Conservation (phyloP, 1,140 invertebrate species). For the Anastrepha ludens region DNA sequence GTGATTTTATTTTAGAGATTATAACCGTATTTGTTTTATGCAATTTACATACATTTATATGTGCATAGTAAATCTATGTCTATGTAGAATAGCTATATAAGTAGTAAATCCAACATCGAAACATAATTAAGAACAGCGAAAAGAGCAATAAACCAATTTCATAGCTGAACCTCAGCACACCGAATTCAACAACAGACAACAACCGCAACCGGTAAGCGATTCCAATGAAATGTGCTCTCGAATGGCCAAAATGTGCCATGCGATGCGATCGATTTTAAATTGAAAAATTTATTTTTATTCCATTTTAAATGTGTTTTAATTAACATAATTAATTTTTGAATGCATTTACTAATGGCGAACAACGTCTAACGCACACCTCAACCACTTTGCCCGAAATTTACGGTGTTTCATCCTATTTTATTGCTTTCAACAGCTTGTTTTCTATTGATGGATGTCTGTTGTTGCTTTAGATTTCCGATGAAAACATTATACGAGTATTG, state of each 20-base stretch:
- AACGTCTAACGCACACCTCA: neutral
- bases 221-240: slow-evolving; percentile 52
- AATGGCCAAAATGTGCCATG: slow-evolving; percentile 47
- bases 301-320: slow-evolving; percentile 51
- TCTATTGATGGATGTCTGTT: slow-evolving; percentile 48
- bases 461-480: slow-evolving; percentile 11
- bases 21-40: slow-evolving; percentile 37
- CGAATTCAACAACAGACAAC: neutral
- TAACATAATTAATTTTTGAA: slow-evolving; percentile 47
- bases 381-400: neutral
- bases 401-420: slow-evolving; percentile 21
- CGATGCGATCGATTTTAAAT: slow-evolving; percentile 52
- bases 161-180: neutral
- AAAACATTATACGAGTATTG: neutral
- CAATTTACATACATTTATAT: slow-evolving; percentile 18
- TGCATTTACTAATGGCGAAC: slow-evolving; percentile 7
- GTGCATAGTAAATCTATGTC: neutral
- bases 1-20: slow-evolving; percentile 37
- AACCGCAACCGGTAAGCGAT: slow-evolving; percentile 41
- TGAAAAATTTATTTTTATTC: slow-evolving; percentile 50
- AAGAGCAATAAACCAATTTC: slow-evolving; percentile 10
- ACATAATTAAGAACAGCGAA: neutral
- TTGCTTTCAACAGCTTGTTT: slow-evolving; percentile 46
- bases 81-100: neutral
- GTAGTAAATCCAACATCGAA: slow-evolving; percentile 7